Evolutionary conservation across 1,140 invertebrate species (phyloP).

Genomic region (Drosophila parabipectinata): DNA sequence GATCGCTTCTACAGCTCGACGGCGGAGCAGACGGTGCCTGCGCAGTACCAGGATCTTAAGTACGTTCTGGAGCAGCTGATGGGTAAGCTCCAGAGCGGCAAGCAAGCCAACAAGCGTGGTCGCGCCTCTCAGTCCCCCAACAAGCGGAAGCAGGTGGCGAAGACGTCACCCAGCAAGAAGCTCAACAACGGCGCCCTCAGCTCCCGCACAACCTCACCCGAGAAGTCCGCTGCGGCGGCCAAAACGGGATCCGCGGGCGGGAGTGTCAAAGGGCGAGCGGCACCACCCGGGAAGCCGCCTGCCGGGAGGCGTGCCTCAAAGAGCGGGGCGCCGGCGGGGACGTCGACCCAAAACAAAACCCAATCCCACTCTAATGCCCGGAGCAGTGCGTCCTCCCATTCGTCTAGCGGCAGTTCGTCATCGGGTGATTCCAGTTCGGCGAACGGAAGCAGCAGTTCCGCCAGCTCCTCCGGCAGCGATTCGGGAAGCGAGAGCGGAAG

Average conservation of each 20-base stretch:
- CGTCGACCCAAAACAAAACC: constrained; percentile 64
- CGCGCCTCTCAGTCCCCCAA: constrained; percentile 71
- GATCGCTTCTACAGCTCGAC: constrained; percentile 91
- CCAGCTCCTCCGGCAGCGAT: constrained; percentile 59
- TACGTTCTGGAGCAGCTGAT: constrained; percentile 77
- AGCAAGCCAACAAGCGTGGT: constrained; percentile 32
- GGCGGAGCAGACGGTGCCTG: constrained; percentile 69
- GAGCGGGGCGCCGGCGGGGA: constrained; percentile 62
- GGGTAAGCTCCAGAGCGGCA: constrained; percentile 59
- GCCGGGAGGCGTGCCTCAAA: constrained; percentile 79
- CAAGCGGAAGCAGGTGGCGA: constrained; percentile 61
- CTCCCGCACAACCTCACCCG: constrained; percentile 50
- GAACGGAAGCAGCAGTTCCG: constrained; percentile 46
- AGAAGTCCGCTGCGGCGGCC: constrained; percentile 38
- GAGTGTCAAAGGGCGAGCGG: constrained; percentile 40
- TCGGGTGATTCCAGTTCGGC: constrained; percentile 76
- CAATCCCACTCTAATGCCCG: constrained; percentile 14
- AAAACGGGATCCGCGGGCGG: constrained; percentile 16
- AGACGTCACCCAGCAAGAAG: constrained; percentile 70
- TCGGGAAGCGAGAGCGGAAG: constrained; percentile 61
- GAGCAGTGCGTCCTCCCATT: constrained; percentile 64
- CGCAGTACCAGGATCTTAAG: constrained; percentile 77
- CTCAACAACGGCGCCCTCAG: constrained; percentile 75
- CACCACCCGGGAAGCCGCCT: constrained; percentile 52
- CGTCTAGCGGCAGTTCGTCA: constrained; percentile 77